A percentile compares a stretch with the other conserved stretches of the same genome.
Conservation (phyloP, 1,140 invertebrate genomes). For the Macrobrachium rosenbergii region DNA sequence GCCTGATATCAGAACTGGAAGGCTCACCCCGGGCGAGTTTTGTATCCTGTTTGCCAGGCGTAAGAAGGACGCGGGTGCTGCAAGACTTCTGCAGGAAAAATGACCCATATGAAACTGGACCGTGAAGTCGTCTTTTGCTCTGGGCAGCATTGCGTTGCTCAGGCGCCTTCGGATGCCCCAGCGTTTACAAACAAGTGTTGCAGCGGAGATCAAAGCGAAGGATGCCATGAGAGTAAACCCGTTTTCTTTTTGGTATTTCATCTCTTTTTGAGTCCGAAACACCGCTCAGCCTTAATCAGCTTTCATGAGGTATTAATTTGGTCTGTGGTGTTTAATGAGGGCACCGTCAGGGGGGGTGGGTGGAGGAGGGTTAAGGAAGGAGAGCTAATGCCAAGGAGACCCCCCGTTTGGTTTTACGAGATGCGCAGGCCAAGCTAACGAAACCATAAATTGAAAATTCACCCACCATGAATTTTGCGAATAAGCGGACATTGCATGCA, state of each 20-base stretch:
- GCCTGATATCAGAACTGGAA: conserved; percentile 47
- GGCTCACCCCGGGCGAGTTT: conserved; percentile 26
- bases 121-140: not conserved
- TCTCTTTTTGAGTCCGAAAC: not conserved
- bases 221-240: not conserved
- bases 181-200: conserved; percentile 32
- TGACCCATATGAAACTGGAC: not conserved
- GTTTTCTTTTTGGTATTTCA: conserved; percentile 21
- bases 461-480: no score
- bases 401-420: no score
- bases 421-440: no score
- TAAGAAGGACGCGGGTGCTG: conserved; percentile 7
- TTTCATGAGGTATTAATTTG: not conserved
- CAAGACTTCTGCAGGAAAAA: not conserved
- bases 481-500: no score
- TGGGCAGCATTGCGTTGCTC: no score
- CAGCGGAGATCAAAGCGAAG: not conserved
- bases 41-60: conserved; percentile 27
- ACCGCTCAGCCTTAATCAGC: not conserved
- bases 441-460: no score
- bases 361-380: not conserved
- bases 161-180: not conserved
- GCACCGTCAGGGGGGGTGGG: not conserved
- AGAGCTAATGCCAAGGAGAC: not conserved
- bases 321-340: not conserved